A percentile compares a stretch with the other conserved stretches of the same genome.
Evolutionary conservation across 2,113 vertebrate species (phyloP).

Genomic region (Brienomyrus brachyistius): DNA sequence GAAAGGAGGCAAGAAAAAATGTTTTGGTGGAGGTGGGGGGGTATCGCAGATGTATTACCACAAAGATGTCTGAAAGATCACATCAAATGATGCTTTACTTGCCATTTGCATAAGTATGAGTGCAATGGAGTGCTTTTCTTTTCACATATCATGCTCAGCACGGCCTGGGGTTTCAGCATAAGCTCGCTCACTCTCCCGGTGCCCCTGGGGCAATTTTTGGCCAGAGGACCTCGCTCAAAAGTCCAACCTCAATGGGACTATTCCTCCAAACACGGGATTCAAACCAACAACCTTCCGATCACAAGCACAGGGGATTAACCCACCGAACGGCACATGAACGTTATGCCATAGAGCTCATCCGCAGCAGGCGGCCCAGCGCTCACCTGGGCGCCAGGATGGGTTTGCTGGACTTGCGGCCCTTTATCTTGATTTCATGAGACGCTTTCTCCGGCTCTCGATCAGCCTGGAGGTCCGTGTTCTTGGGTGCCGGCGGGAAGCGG

Average conservation of each 20-base stretch:
- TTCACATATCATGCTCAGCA: neutral
- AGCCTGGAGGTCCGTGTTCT: conserved; percentile 72
- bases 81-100: neutral
- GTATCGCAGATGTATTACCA: neutral
- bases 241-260: neutral
- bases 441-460: conserved; percentile 79
- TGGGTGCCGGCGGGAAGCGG: conserved; percentile 87
- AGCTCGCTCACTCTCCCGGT: neutral
- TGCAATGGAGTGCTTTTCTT: neutral
- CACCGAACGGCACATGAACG: neutral
- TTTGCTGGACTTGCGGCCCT: conserved; percentile 88
- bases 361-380: conserved; percentile 24
- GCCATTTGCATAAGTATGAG: neutral
- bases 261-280: neutral
- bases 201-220: neutral
- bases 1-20: neutral
- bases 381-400: conserved; percentile 70
- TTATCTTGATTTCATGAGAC: conserved; percentile 91
- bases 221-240: neutral
- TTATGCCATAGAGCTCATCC: too few species aligned
- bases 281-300: neutral
- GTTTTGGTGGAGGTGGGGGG: neutral
- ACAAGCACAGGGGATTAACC: neutral
- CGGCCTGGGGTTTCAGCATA: neutral
- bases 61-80: neutral